phyloP scores from a whole-genome alignment of 1,140 invertebrate species.

The Bilobella aurantiaca region DNA sequence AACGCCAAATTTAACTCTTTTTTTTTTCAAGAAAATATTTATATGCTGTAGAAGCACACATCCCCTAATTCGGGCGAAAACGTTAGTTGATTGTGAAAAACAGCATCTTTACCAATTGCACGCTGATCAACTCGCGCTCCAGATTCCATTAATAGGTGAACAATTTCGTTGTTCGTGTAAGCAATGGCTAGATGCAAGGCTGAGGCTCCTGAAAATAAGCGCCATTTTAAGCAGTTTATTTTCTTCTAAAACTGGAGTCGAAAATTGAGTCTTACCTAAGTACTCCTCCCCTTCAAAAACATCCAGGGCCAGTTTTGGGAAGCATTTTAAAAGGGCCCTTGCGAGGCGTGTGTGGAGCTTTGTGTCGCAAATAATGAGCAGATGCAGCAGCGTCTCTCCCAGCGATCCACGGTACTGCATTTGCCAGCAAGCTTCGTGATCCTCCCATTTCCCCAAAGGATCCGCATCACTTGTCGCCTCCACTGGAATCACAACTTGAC shows the following conservation, averaged over 20 bases:
- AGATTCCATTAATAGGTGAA: slow-evolving; percentile 78
- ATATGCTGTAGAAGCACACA: too few species aligned
- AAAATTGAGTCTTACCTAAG: slow-evolving; percentile 67
- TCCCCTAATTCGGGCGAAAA: too few species aligned
- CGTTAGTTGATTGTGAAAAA: too few species aligned
- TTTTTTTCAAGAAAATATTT: too few species aligned
- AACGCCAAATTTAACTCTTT: too few species aligned
- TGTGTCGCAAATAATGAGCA: slow-evolving; percentile 89
- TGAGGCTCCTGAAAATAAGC: slow-evolving; percentile 63
- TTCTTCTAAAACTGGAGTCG: too few species aligned
- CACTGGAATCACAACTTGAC: slow-evolving; percentile 48
- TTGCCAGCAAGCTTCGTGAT: slow-evolving; percentile 92
- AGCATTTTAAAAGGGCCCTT: slow-evolving; percentile 76
- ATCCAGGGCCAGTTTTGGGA: slow-evolving; percentile 81
- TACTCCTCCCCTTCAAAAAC: slow-evolving; percentile 96
- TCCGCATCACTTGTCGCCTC: slow-evolving; percentile 59
- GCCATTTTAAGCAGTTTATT: too few species aligned
- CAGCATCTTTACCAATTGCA: slow-evolving; percentile 11
- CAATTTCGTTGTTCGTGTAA: slow-evolving; percentile 89
- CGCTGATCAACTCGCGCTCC: slow-evolving; percentile 68
- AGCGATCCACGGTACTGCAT: slow-evolving; percentile 88
- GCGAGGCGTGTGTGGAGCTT: slow-evolving; percentile 73
- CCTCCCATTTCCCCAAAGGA: slow-evolving; percentile 70
- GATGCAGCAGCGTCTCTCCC: slow-evolving; percentile 86
- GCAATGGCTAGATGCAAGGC: slow-evolving; percentile 92